Conservation (phyloP, 2,888 invertebrate genomes). For the Conchocele bisecta region DNA sequence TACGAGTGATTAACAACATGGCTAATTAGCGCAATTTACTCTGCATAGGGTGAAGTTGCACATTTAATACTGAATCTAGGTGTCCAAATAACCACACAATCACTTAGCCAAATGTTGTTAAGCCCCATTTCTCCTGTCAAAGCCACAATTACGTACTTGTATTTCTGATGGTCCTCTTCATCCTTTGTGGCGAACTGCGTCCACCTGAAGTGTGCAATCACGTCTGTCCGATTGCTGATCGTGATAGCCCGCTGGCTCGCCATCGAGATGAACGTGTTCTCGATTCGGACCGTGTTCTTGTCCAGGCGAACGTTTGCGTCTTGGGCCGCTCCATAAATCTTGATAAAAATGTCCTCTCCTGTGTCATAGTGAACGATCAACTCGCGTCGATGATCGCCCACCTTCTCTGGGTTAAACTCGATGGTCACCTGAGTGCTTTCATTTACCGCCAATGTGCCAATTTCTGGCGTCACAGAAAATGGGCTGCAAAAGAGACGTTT, state of each 20-base stretch:
- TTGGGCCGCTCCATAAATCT: conserved; percentile 80
- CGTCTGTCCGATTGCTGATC: conserved; percentile 80
- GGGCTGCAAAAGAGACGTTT: conserved; percentile 78
- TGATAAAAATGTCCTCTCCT: conserved; percentile 81
- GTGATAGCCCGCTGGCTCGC: conserved; percentile 81
- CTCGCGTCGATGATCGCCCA: conserved; percentile 77
- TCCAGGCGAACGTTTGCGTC: conserved; percentile 82
- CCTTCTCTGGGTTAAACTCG: conserved; percentile 79
- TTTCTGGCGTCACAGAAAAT: conserved; percentile 80
- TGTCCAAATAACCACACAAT: too few species aligned
- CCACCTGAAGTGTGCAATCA: conserved; percentile 82
- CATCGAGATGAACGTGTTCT: conserved; percentile 82
- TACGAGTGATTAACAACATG: too few species aligned
- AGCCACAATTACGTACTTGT: conserved; percentile 73
- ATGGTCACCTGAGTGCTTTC: conserved; percentile 82
- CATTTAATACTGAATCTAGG: too few species aligned
- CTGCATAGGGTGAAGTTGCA: too few species aligned
- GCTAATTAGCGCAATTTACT: too few species aligned
- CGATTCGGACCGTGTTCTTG: conserved; percentile 81
- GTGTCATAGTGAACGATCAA: conserved; percentile 81
- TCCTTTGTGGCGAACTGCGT: conserved; percentile 80
- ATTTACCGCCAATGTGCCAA: conserved; percentile 78
- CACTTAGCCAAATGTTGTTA: too few species aligned
- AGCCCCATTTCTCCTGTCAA: too few species aligned
- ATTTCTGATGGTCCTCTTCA: conserved; percentile 81